phyloP scores from a whole-genome alignment of 2,113 vertebrate genomes.

The Pygoscelis adeliae region DNA sequence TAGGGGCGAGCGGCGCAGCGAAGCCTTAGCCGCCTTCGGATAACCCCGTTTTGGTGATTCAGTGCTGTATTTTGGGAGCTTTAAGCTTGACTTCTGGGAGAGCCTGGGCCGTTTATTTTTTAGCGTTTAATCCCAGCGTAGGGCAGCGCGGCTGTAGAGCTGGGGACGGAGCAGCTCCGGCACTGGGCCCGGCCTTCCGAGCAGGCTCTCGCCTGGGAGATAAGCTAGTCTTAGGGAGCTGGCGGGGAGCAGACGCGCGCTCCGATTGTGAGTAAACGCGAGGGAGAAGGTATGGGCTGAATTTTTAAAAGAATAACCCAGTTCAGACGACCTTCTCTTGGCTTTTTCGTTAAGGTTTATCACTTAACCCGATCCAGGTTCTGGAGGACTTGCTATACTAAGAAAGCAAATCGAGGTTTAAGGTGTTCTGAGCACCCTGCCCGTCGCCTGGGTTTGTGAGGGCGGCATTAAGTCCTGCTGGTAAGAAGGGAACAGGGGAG shows the following conservation, averaged over 20 bases:
- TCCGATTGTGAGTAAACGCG: background rate
- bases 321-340: background rate
- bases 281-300: background rate
- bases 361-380: background rate
- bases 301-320: background rate
- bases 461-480: background rate
- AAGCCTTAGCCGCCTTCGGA: no score
- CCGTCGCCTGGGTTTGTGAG: background rate
- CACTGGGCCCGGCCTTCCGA: background rate
- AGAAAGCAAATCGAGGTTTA: background rate
- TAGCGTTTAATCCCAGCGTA: rapidly evolving
- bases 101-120: background rate
- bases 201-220: background rate
- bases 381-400: background rate
- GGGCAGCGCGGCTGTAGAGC: background rate
- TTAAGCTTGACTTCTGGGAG: no score
- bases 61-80: background rate
- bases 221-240: background rate
- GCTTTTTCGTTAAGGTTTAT: background rate
- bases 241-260: background rate
- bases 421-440: background rate
- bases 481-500: background rate
- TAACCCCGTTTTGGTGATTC: rapidly evolving
- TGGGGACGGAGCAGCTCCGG: background rate
- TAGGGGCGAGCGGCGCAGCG: background rate